Evolutionary conservation across 1,140 invertebrate species (phyloP).

Genomic region (Coptotermes formosanus): DNA sequence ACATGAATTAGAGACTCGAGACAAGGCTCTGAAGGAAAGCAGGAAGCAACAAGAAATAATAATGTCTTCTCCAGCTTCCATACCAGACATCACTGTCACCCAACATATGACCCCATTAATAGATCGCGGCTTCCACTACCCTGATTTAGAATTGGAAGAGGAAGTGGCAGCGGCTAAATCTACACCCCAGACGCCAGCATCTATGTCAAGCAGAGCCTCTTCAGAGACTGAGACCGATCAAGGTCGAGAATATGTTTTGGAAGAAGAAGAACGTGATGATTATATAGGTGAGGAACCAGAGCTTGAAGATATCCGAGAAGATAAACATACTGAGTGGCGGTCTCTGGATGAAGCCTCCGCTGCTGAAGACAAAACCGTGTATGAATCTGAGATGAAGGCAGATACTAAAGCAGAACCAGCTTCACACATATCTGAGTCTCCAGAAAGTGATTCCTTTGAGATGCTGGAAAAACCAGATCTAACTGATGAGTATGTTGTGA

Average conservation of each 20-base stretch:
- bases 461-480: conserved; percentile 80
- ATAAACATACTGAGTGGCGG: conserved; percentile 17
- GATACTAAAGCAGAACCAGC: conserved; percentile 34
- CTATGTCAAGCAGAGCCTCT: conserved; percentile 58
- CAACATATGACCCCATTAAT: conserved; percentile 57
- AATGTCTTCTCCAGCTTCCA: conserved; percentile 50
- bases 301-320: conserved; percentile 37
- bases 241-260: conserved; percentile 59
- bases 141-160: conserved; percentile 52
- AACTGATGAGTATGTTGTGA: conserved; percentile 82
- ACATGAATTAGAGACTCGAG: conserved; percentile 50
- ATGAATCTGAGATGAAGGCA: conserved; percentile 42
- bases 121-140: conserved; percentile 51
- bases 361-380: conserved; percentile 54
- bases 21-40: conserved; percentile 50
- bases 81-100: conserved; percentile 69
- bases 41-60: conserved; percentile 46
- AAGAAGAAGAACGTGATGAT: conserved; percentile 51
- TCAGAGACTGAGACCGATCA: conserved; percentile 61
- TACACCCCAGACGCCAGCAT: conserved; percentile 58
- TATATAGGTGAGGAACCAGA: conserved; percentile 57
- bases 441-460: conserved; percentile 86
- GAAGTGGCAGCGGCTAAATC: conserved; percentile 44
- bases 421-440: conserved; percentile 61
- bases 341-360: conserved; percentile 53